Percentiles rank a stretch among this genome's conserved stretches.
phyloP scores from a whole-genome alignment of 1,140 invertebrate species.

The Zaprionus ornatus region DNA sequence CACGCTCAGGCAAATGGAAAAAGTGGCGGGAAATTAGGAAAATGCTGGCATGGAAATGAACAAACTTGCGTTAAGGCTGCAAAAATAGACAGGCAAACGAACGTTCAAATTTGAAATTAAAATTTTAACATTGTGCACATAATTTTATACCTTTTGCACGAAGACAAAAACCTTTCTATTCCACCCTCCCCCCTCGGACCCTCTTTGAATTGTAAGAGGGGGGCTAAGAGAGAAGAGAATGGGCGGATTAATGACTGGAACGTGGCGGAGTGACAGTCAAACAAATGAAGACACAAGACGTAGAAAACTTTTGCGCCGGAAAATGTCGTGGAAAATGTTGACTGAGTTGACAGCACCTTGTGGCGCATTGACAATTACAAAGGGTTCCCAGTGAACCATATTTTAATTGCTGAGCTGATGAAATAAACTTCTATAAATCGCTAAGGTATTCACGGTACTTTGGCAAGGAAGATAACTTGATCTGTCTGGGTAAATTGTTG shows the following conservation, averaged over 20 bases:
- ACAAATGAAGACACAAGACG: conserved; percentile 22
- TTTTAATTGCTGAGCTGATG: conserved; percentile 10
- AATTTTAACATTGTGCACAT: conserved; percentile 76
- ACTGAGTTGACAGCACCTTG: not conserved
- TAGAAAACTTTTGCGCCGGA: conserved; percentile 20
- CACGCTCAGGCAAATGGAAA: conserved; percentile 66
- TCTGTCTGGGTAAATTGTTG: too few relatives aligned
- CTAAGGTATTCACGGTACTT: not conserved
- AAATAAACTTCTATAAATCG: not conserved
- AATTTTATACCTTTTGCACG: conserved; percentile 58
- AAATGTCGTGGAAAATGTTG: conserved; percentile 25
- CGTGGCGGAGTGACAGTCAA: conserved; percentile 14
- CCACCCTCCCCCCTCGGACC: not conserved
- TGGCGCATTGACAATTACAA: not conserved
- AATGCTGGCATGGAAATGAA: conserved; percentile 50
- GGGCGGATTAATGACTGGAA: conserved; percentile 25
- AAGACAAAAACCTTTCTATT: not conserved
- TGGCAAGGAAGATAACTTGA: not conserved
- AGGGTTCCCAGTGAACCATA: conserved; percentile 10
- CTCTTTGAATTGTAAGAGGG: not conserved
- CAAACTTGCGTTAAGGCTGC: conserved; percentile 16
- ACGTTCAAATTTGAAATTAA: conserved; percentile 76
- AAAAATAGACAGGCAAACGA: conserved; percentile 10
- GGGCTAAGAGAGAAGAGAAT: not conserved
- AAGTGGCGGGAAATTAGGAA: conserved; percentile 71